Conservation (phyloP, 2,888 invertebrate genomes). For the Andrena dorsata region DNA sequence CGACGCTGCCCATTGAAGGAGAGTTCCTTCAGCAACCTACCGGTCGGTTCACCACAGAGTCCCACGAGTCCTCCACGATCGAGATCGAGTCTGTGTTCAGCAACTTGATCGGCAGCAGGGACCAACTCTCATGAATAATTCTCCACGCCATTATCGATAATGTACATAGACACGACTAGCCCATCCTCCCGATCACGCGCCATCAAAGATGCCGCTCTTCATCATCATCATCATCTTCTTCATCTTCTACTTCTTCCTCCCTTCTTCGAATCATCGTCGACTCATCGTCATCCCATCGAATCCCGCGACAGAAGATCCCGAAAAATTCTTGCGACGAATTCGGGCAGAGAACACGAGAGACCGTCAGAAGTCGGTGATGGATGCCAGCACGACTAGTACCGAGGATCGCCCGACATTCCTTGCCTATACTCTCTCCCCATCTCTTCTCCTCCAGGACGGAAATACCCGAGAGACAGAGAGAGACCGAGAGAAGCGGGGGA, state of each 20-base stretch:
- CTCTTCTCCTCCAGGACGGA: constrained; percentile 61
- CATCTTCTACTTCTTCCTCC: neutral
- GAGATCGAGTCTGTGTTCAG: constrained; percentile 84
- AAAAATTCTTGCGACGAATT: no score
- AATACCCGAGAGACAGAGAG: constrained; percentile 41
- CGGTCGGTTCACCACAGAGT: constrained; percentile 79
- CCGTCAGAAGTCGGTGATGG: neutral
- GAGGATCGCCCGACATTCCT: constrained; percentile 45
- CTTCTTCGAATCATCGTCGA: constrained; percentile 10
- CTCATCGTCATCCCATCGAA: neutral
- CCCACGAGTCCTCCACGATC: constrained; percentile 82
- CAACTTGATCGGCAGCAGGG: constrained; percentile 77
- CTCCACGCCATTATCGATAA: constrained; percentile 18
- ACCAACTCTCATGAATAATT: constrained; percentile 53
- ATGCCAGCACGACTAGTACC: constrained; percentile 23
- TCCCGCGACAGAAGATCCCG: neutral
- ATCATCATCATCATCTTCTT: no score
- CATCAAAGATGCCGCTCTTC: no score
- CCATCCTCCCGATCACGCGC: constrained; percentile 28
- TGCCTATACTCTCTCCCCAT: constrained; percentile 46
- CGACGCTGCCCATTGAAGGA: constrained; percentile 83
- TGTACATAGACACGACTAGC: constrained; percentile 53
- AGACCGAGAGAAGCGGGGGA: constrained; percentile 53
- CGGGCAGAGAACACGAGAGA: neutral
- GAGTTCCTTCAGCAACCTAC: constrained; percentile 74